Conservation (phyloP, 1,140 invertebrate genomes). For the Camponotus pennsylvanicus region DNA sequence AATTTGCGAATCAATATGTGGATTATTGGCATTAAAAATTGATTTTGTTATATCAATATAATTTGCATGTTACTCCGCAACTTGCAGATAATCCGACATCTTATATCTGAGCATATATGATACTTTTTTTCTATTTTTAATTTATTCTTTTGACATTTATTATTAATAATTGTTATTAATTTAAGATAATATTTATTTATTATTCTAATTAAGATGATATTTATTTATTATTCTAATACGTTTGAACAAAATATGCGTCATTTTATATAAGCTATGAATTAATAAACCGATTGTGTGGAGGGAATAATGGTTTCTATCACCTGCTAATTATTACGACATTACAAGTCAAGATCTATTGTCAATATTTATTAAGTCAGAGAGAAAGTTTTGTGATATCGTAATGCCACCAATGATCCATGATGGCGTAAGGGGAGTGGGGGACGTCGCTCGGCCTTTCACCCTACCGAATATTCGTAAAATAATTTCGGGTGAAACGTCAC, state of each 20-base stretch:
- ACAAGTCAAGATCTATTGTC: constrained; percentile 70
- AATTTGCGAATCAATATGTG: not conserved
- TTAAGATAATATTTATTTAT: not conserved
- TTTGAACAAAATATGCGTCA: not conserved
- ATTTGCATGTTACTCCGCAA: not conserved
- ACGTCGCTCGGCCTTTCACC: constrained; percentile 69
- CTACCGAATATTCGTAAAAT: constrained; percentile 68
- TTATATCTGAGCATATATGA: not conserved
- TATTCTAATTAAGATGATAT: not conserved
- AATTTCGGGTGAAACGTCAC: constrained; percentile 28
- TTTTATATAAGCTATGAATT: not conserved
- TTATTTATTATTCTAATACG: not conserved
- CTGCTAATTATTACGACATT: constrained; percentile 46
- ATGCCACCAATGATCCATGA: constrained; percentile 67
- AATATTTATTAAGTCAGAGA: constrained; percentile 73
- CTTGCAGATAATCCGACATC: not conserved
- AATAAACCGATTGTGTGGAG: not conserved
- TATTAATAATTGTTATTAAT: too few relatives aligned
- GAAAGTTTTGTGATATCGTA: constrained; percentile 75
- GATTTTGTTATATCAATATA: not conserved
- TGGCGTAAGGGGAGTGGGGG: constrained; percentile 61
- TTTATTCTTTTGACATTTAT: not conserved
- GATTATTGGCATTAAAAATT: not conserved
- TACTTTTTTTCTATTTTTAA: not conserved
- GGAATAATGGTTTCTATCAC: not conserved